These are phyloP conservation scores for Pristionchus japonicus DNA, from an alignment of 2,888 invertebrate species.

Conservation along the genomic window DNA sequence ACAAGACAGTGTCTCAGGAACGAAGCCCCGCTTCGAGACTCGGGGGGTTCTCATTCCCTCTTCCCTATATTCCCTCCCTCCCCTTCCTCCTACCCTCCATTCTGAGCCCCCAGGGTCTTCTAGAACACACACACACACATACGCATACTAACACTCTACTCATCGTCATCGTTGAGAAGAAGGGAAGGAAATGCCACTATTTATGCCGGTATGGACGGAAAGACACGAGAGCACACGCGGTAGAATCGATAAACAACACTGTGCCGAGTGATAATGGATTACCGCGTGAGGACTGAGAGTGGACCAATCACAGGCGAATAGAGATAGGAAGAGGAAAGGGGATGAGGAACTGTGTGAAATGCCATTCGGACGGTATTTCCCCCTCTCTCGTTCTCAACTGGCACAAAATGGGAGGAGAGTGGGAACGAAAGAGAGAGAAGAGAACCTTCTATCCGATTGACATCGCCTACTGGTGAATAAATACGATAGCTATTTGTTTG, in stretches of 20 bases:
- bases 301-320: not conserved
- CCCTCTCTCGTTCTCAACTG: not conserved
- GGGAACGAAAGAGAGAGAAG: not conserved
- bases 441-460: constrained; percentile 16
- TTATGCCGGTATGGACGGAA: not conserved
- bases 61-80: not conserved
- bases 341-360: not conserved
- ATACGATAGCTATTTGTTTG: constrained; percentile 6
- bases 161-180: not conserved
- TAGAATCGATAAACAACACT: not conserved
- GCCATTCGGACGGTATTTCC: not conserved
- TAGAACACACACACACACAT: constrained; percentile 12
- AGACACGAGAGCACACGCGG: not conserved
- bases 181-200: constrained; percentile 20
- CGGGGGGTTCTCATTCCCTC: constrained; percentile 6
- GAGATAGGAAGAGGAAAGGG: not conserved
- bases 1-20: constrained; percentile 4
- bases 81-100: not conserved
- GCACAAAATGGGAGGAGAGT: constrained; percentile 12
- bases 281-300: not conserved
- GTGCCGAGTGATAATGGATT: not conserved
- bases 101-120: constrained; percentile 29
- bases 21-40: not conserved
- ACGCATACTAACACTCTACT: not conserved
- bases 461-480: constrained; percentile 17